Conservation (phyloP, 2,888 invertebrate species). For the Oxyscelio sp. region DNA sequence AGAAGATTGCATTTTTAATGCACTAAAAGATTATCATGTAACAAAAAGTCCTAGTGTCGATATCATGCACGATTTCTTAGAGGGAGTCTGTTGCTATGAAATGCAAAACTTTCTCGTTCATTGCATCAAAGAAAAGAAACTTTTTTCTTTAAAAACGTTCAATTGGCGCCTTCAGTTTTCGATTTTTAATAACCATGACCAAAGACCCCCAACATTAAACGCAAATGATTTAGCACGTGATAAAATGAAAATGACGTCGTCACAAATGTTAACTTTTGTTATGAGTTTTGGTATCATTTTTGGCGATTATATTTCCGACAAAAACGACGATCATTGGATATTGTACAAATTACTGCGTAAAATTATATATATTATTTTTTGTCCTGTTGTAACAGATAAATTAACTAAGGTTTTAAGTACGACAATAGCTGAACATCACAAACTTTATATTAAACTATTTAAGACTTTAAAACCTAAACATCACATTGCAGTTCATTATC, state of each 20-base stretch:
- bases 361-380: too few relatives aligned
- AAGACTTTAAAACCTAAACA: constrained; percentile 50
- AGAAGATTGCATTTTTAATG: constrained; percentile 43
- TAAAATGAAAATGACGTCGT: constrained; percentile 46
- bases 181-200: constrained; percentile 13
- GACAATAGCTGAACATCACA: too few relatives aligned
- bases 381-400: too few relatives aligned
- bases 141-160: constrained; percentile 50
- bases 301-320: constrained; percentile 40
- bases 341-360: constrained; percentile 22
- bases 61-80: constrained; percentile 50
- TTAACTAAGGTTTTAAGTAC: too few relatives aligned
- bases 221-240: constrained; percentile 25
- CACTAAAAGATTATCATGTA: constrained; percentile 40
- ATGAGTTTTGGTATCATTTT: constrained; percentile 32
- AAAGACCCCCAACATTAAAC: constrained; percentile 24
- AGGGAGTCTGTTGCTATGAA: constrained; percentile 44
- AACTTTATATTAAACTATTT: constrained; percentile 39
- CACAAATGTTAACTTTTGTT: constrained; percentile 52
- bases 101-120: constrained; percentile 21
- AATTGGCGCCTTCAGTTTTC: constrained; percentile 55
- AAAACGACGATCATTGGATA: constrained; percentile 44
- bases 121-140: constrained; percentile 27
- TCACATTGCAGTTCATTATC: constrained; percentile 49
- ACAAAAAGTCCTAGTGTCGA: constrained; percentile 51